Base-by-base conservation (phyloP, 23 tunicate genomes). In the Oikopleura dioica region DNA sequence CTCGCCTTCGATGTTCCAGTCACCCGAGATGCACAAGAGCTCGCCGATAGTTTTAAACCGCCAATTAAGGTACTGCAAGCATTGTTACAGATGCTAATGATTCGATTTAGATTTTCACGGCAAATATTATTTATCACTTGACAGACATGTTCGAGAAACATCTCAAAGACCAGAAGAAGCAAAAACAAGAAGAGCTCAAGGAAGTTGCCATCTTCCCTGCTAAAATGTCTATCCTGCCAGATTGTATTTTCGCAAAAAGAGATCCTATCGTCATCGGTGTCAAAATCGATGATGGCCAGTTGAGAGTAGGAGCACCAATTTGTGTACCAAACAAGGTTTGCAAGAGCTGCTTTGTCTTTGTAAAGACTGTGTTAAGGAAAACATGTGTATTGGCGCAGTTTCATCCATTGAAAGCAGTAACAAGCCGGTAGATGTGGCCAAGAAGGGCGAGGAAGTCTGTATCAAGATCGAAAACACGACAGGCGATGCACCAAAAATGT, bases 401-500 rank as follows among this genome's bases (percentile, higher is more conserved):
- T 79, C 86, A 1, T 82, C 89, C 37, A 89, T 89, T 59, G 86
- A 89, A 72, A 38, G 55, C 50, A 84, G 84, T 51, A 86, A 84
- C 58, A 89, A 89, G 37, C 58, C 83, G n/a, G 77, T 89, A n/a
- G 96, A 89, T 0, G 38, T 82, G 0, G 96, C 96, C 0, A 76
- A 89, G 35, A 84, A 63, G 21, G 79, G 85, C 0, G 84, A 89
- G 37, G 96, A 89, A 75, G 96, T 89, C 78, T 89, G 96, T 80
- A 82, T 89, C 37, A 89, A 84, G 83, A 84, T 89, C 37, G 96
- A 89, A 36, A 82, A 79, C n/a, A 37, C 83, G 0, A 89, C 86
- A 0, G 96, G 96, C 9, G 96, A 89, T 38, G 84, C 96, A 35
- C 96, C 96, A 35, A 89, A 89, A 77, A 89, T 89, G 96, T 89